Conservation (phyloP, 2,113 vertebrate species). For the Elaphurus davidianus region DNA sequence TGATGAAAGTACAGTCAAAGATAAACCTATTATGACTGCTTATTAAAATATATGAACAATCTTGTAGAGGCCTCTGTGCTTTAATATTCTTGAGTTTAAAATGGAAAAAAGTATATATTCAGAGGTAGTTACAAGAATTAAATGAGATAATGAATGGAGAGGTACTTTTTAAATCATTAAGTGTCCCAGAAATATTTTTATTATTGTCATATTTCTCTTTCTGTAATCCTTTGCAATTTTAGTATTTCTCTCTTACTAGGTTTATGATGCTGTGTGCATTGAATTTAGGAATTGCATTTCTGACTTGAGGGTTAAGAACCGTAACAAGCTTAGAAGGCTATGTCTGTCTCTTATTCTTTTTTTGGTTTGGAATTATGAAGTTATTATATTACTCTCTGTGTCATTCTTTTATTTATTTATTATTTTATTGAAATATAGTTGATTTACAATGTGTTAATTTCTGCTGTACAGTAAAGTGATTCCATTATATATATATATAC, state of each 20-base stretch:
- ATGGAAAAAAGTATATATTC: background rate
- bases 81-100: slow-evolving; percentile 4
- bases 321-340: background rate
- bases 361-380: background rate
- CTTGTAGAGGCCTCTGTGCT: background rate
- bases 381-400: background rate
- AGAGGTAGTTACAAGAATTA: background rate
- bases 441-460: background rate
- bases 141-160: background rate
- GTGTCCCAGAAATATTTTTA: background rate
- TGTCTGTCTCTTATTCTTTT: background rate
- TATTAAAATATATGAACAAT: background rate
- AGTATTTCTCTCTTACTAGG: background rate
- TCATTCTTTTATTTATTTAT: background rate
- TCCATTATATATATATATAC: background rate
- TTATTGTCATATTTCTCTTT: background rate
- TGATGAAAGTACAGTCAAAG: background rate
- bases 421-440: background rate
- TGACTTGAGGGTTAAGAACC: background rate
- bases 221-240: background rate
- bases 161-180: background rate
- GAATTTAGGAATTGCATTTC: background rate
- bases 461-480: background rate
- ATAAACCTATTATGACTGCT: background rate
- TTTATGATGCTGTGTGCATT: background rate